Conservation (phyloP, 2,113 vertebrate species). For the Cranoglanis bouderius region DNA sequence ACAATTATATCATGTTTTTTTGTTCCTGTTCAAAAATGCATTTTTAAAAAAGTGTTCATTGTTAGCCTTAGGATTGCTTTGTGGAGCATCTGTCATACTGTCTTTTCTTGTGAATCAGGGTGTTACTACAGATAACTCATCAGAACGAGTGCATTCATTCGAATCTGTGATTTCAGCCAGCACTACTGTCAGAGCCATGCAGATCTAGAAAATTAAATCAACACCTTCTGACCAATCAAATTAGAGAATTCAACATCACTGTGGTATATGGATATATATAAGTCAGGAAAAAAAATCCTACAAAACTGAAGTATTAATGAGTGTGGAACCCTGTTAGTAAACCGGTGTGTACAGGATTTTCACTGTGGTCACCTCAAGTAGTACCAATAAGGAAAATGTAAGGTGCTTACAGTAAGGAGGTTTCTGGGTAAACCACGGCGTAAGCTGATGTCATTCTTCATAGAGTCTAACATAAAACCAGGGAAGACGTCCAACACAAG, state of each 20-base stretch:
- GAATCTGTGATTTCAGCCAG: background rate
- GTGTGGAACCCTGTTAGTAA: background rate
- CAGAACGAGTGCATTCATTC: background rate
- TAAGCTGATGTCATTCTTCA: constrained; percentile 73
- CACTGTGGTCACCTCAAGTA: background rate
- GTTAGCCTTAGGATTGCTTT: background rate
- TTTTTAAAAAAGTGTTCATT: background rate
- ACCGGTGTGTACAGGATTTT: background rate
- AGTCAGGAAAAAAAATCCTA: background rate
- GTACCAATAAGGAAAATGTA: background rate
- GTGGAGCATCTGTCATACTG: too few relatives aligned
- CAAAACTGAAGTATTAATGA: background rate
- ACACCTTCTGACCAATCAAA: too few relatives aligned
- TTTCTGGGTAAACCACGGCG: constrained; percentile 78
- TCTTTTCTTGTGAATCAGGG: background rate
- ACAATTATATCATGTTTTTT: too few relatives aligned
- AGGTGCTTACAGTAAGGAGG: constrained; percentile 77
- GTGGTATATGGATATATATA: background rate
- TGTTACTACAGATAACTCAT: background rate
- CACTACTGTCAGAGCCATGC: background rate
- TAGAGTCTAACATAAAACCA: constrained; percentile 78
- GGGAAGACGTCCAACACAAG: constrained; percentile 83
- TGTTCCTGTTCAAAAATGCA: too few relatives aligned
- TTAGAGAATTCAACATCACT: background rate
- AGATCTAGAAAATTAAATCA: background rate